A percentile compares a stretch with the other conserved stretches of the same genome.
Evolutionary conservation across 2,113 vertebrate species (phyloP).

Genomic region (Corvus moneduloides): DNA sequence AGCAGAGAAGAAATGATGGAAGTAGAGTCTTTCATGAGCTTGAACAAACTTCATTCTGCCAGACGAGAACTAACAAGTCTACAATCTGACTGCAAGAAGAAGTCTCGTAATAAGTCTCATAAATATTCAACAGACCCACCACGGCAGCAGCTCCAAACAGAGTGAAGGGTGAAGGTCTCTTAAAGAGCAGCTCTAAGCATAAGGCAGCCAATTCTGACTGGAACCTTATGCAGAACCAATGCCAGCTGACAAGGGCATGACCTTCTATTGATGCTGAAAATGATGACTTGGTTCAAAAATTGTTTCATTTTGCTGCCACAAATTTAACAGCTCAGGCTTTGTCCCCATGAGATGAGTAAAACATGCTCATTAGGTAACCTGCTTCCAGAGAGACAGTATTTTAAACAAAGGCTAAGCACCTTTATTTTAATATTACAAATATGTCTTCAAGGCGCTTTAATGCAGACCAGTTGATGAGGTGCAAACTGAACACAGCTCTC

Average conservation of each 20-base stretch:
- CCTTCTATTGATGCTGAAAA: slow-evolving; percentile 25
- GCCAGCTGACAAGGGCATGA: slow-evolving; percentile 8
- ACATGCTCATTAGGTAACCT: slow-evolving; percentile 3
- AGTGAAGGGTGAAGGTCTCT: slow-evolving; percentile 27
- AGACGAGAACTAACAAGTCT: neutral
- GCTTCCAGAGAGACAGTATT: neutral
- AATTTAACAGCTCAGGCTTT: neutral
- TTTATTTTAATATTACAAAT: neutral
- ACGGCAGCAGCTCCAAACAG: neutral
- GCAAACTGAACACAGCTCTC: neutral
- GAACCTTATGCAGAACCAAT: neutral
- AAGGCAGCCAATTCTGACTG: neutral
- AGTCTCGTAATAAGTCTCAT: neutral
- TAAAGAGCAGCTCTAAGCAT: neutral
- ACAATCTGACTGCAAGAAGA: neutral
- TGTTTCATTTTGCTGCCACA: neutral
- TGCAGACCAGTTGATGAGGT: neutral
- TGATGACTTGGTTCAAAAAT: slow-evolving; percentile 12
- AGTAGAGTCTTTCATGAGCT: neutral
- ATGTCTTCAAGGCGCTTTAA: neutral
- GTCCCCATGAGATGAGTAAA: neutral
- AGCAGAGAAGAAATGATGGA: neutral
- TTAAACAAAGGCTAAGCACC: neutral
- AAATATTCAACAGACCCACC: slow-evolving; percentile 23
- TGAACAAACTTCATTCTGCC: neutral